Conservation (phyloP, 2,888 invertebrate species). For the Lottia scabra region DNA sequence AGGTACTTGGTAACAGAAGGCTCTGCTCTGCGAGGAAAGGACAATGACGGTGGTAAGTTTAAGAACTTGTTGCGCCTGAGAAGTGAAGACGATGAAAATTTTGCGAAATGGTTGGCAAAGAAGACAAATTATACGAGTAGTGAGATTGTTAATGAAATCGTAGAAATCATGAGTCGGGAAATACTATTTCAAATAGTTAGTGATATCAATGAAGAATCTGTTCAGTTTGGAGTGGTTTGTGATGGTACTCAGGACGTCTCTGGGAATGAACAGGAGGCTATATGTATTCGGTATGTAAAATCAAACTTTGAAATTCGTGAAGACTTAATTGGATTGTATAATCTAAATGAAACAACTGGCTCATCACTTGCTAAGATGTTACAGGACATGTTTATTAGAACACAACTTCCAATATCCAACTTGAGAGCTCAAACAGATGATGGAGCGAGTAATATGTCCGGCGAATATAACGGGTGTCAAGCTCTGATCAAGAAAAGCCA, state of each 20-base stretch:
- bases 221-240: background rate
- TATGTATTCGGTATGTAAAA: background rate
- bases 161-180: background rate
- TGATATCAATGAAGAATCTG: background rate
- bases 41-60: background rate
- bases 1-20: no score
- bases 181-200: background rate
- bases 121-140: background rate
- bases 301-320: background rate
- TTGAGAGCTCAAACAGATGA: background rate
- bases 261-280: background rate
- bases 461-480: background rate
- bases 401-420: background rate
- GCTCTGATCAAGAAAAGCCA: background rate
- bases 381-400: background rate
- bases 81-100: background rate
- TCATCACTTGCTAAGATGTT: background rate
- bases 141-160: background rate
- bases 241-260: background rate
- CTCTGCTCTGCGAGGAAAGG: no score
- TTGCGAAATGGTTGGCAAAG: background rate
- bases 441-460: background rate
- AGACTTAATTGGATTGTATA: background rate
- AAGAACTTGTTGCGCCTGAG: background rate
- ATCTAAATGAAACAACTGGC: background rate